Percentiles rank a stretch among this genome's conserved stretches.
Conservation (phyloP, 1,140 invertebrate species). For the Calosoma granatense region DNA sequence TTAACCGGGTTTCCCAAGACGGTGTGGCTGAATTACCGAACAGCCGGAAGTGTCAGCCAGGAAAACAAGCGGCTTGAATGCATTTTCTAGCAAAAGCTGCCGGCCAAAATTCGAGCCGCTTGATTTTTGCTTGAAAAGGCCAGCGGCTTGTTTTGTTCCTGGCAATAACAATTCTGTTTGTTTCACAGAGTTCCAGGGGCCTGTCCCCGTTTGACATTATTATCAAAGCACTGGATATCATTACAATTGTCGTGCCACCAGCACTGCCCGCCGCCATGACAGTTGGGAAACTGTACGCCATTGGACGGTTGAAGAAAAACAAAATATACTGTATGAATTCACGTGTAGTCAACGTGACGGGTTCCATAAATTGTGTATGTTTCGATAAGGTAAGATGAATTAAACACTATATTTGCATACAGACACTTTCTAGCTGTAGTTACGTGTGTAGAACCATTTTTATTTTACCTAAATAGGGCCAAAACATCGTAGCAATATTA, state of each 20-base stretch:
- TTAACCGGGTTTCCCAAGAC: too few species aligned
- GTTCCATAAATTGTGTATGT: slow-evolving; percentile 89
- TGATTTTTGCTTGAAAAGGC: too few species aligned
- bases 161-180: too few species aligned
- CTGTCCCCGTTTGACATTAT: slow-evolving; percentile 50
- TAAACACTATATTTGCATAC: slow-evolving; percentile 14
- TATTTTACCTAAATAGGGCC: background rate
- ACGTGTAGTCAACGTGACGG: slow-evolving; percentile 86
- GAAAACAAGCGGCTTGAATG: too few species aligned
- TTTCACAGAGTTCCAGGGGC: slow-evolving; percentile 41
- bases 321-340: slow-evolving; percentile 92
- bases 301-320: slow-evolving; percentile 66
- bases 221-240: slow-evolving; percentile 76
- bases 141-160: too few species aligned
- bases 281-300: slow-evolving; percentile 84
- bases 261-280: slow-evolving; percentile 92
- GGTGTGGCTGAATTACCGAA: too few species aligned
- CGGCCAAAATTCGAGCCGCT: too few species aligned
- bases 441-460: background rate
- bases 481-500: background rate
- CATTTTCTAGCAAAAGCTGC: too few species aligned
- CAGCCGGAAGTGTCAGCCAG: too few species aligned
- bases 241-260: slow-evolving; percentile 88
- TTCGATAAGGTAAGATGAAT: slow-evolving; percentile 86
- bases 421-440: too few species aligned